Percentiles rank a stretch among this genome's conserved stretches.
These are phyloP conservation scores for Propsilocerus akamusi DNA, from an alignment of 1,140 invertebrate genomes.

Conservation along the genomic window DNA sequence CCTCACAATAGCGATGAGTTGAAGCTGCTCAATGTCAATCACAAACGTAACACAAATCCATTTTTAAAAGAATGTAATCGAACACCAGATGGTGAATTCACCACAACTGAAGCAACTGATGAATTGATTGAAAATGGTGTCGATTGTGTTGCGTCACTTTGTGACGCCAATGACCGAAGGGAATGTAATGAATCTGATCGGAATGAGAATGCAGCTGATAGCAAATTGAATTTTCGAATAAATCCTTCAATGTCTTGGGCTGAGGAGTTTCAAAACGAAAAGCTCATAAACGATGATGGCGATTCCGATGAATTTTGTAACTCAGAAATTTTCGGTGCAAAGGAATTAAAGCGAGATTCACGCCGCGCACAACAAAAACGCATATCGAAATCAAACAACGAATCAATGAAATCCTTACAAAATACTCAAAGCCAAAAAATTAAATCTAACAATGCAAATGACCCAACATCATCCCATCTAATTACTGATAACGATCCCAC, in stretches of 20 bases:
- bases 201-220: neutral
- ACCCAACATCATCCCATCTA: no score
- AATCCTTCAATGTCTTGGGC: neutral
- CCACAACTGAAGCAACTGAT: neutral
- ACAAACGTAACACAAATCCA: neutral
- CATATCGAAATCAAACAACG: neutral
- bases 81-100: neutral
- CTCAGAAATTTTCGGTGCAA: neutral
- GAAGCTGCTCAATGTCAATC: neutral
- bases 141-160: neutral
- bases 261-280: neutral
- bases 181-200: neutral
- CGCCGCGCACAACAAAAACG: neutral
- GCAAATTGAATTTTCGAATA: neutral
- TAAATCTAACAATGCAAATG: no score
- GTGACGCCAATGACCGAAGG: neutral
- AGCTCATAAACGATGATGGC: neutral
- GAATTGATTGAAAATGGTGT: neutral
- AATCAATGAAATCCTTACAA: no score
- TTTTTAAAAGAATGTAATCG: neutral
- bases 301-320: conserved; percentile 1
- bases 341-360: neutral
- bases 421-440: no score
- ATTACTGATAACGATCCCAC: neutral
- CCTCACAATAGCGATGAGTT: neutral